Percentiles rank a stretch among this genome's conserved stretches.
These are phyloP conservation scores for Himalopsyche anomala DNA, from an alignment of 2,888 invertebrate genomes.

Conservation along the genomic window DNA sequence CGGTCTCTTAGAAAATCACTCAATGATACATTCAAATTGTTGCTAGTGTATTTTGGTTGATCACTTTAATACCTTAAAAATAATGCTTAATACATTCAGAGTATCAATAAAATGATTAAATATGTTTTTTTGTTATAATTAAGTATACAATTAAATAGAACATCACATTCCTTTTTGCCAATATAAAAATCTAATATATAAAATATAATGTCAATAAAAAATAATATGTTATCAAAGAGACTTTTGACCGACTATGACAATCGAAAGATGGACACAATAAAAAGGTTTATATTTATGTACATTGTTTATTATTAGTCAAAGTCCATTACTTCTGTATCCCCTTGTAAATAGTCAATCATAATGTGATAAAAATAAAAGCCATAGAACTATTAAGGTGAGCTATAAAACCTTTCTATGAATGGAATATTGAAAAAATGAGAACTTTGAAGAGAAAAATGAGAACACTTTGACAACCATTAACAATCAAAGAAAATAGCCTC, in stretches of 20 bases:
- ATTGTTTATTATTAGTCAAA: too few species aligned
- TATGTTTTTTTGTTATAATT: constrained; percentile 17
- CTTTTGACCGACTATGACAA: not conserved
- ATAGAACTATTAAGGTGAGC: too few species aligned
- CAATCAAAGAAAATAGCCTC: too few species aligned
- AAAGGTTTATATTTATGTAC: not conserved
- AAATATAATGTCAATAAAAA: not conserved
- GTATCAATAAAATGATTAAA: constrained; percentile 42
- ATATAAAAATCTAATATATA: not conserved
- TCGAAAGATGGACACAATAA: constrained; percentile 5
- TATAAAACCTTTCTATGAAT: too few species aligned
- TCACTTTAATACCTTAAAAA: constrained; percentile 39
- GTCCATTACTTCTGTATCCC: too few species aligned
- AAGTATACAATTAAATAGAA: constrained; percentile 15
- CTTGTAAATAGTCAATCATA: too few species aligned
- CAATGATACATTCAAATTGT: constrained; percentile 10
- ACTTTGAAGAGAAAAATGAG: too few species aligned
- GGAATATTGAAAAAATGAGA: too few species aligned
- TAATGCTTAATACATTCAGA: constrained; percentile 30
- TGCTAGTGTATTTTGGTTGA: constrained; percentile 17
- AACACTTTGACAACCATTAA: too few species aligned
- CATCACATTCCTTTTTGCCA: not conserved
- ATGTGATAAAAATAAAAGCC: too few species aligned
- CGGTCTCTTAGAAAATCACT: constrained; percentile 2
- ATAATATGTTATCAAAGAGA: not conserved